These are phyloP conservation scores for Anas flavirostris DNA, from an alignment of 2,797 vertebrate species.

Conservation along the genomic window DNA sequence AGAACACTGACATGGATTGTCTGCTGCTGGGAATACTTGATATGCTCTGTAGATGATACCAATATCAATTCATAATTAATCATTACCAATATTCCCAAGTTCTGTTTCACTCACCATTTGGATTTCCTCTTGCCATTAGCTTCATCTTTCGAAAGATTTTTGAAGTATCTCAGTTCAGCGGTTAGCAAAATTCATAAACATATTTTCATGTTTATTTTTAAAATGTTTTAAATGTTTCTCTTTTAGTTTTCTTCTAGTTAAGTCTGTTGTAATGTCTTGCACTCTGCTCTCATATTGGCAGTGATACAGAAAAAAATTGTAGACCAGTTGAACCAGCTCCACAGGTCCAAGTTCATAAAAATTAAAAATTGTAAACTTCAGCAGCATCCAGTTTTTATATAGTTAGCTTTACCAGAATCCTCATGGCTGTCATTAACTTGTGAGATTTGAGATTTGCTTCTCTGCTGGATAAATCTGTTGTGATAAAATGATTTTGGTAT, in stretches of 20 bases:
- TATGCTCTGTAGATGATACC: not conserved
- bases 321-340: not conserved
- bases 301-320: not conserved
- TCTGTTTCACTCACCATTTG: not conserved
- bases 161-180: not conserved
- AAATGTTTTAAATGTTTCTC: not conserved
- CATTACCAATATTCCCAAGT: not conserved
- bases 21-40: not conserved
- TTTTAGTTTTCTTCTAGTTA: not conserved
- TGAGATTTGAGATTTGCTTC: not conserved
- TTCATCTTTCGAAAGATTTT: not conserved
- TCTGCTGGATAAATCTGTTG: not conserved
- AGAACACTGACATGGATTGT: not conserved
- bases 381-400: not conserved
- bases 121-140: not conserved
- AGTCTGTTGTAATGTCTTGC: not conserved
- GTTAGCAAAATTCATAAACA: not conserved
- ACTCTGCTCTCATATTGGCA: not conserved
- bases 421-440: not conserved
- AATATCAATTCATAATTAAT: not conserved
- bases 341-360: not conserved
- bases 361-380: not conserved
- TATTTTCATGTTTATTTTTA: not conserved
- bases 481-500: not conserved
- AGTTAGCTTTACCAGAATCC: not conserved